These are phyloP conservation scores for Acanthaster planci DNA, from an alignment of 35 echinoderm and acorn worm genomes.

Conservation along the genomic window DNA sequence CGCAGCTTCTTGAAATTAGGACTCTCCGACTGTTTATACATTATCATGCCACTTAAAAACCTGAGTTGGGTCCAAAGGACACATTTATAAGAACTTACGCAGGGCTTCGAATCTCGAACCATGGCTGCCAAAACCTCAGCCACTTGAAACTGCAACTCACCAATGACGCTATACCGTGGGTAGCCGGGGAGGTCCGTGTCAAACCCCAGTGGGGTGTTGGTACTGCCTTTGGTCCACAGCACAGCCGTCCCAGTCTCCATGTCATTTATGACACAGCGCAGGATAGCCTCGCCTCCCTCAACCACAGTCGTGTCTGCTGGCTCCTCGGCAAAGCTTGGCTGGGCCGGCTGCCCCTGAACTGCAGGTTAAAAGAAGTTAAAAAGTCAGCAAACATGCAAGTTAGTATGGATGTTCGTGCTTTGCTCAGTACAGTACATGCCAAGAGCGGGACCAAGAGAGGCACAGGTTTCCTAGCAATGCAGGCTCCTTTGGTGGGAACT, in stretches of 20 bases:
- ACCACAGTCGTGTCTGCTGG: slow-evolving; percentile 79
- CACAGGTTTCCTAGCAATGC: no score
- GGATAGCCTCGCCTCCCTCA: slow-evolving; percentile 60
- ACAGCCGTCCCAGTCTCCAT: slow-evolving; percentile 22
- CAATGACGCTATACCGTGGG: slow-evolving; percentile 72
- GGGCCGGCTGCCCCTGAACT: slow-evolving; percentile 58
- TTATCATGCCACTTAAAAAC: no score
- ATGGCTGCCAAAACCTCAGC: neutral
- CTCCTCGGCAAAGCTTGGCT: slow-evolving; percentile 62
- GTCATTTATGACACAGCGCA: slow-evolving; percentile 67
- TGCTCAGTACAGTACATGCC: no score
- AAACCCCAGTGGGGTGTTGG: slow-evolving; percentile 37
- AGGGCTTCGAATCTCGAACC: neutral
- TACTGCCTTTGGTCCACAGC: slow-evolving; percentile 47
- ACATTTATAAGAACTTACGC: neutral
- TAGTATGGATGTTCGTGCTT: no score
- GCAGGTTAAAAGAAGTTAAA: slow-evolving; percentile 12
- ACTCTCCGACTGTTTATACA: no score
- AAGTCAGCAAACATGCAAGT: neutral
- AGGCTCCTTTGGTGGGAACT: no score
- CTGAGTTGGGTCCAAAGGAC: no score
- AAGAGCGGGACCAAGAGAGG: no score
- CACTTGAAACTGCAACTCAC: slow-evolving; percentile 38
- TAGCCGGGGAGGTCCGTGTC: slow-evolving; percentile 66
- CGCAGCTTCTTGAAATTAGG: no score